phyloP scores from a whole-genome alignment of 2,797 vertebrate species.

The Dryobates pubescens region DNA sequence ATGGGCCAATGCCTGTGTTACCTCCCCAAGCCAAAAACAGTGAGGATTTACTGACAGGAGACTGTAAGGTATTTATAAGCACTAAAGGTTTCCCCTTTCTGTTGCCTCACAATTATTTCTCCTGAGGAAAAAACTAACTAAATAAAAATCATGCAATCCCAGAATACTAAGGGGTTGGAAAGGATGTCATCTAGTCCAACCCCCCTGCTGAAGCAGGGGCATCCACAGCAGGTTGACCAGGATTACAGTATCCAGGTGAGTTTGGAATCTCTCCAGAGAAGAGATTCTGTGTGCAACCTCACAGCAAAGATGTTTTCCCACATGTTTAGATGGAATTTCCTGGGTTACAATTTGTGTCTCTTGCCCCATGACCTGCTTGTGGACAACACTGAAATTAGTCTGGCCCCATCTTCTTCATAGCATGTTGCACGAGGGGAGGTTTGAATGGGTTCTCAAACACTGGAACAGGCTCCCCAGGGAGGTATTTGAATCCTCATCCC shows the following conservation, averaged over 20 bases:
- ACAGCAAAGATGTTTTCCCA: not conserved
- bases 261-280: not conserved
- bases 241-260: not conserved
- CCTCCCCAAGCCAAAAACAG: not conserved
- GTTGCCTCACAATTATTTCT: not conserved
- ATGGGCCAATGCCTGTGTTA: fast-evolving
- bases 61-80: not conserved
- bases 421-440: too few relatives aligned
- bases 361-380: too few relatives aligned
- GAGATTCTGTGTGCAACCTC: not conserved
- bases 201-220: not conserved
- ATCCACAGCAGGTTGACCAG: not conserved
- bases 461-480: too few relatives aligned
- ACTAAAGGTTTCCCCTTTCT: not conserved
- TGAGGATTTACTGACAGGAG: not conserved
- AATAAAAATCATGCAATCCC: not conserved
- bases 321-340: not conserved
- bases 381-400: too few relatives aligned
- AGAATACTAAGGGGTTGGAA: not conserved
- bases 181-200: not conserved
- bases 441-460: too few relatives aligned
- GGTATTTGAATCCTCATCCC: too few relatives aligned
- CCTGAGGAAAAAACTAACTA: not conserved
- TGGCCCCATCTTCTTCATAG: too few relatives aligned
- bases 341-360: too few relatives aligned